Base-by-base conservation (phyloP, 2,113 vertebrate species). In the Thomomys bottae region DNA sequence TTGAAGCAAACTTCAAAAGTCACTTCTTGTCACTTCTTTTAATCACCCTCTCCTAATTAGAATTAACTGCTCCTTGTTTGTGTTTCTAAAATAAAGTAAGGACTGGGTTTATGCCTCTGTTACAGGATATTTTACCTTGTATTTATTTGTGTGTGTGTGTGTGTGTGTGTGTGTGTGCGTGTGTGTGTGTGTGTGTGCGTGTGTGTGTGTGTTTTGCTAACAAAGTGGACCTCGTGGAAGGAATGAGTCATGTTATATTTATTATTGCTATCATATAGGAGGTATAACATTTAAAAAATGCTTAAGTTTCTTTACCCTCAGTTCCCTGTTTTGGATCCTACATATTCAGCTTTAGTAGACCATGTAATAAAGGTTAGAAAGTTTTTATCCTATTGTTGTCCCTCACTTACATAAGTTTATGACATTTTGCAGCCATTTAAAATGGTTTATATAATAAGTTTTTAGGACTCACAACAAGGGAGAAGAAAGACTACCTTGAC, bases 61-160 rank as follows among this genome's bases (percentile, higher is more conserved):
- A 85, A 84, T 82, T 84, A 85, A 71, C 32, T 87, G 24, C 24
- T 92, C 36, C 20, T 76, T 82, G 87, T 87, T 84, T 83, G 30
- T 89, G 59, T 92, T 92, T 87, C 32, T 20, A 90, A 49, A 70
- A 87, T 76, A 42, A 66, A 82, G 40, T 63, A 93, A 49, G 17
- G 4, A 2, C 24, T 85, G 85, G 28, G 71, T 66, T 81, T 61
- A 64, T 66, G 78, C 23, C 63, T 72, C 61, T 57, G 7, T 77
- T 75, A 66, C 0, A 34, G 32, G 23, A 88, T 85, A 11, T 59
- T 72, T 76, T 87, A 80, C 4, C 85, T 11, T 34, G 10, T 15
- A 24, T 45, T 6, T 34, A 11, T 23, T 30, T 30, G 18, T 85
- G 34, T 24, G 30, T 86, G 54, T 76, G n/a, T 59, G 2, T 80